Percentiles rank a stretch among this genome's conserved stretches.
phyloP scores from a whole-genome alignment of 2,888 invertebrate species.

The Drosophila ezoana region DNA sequence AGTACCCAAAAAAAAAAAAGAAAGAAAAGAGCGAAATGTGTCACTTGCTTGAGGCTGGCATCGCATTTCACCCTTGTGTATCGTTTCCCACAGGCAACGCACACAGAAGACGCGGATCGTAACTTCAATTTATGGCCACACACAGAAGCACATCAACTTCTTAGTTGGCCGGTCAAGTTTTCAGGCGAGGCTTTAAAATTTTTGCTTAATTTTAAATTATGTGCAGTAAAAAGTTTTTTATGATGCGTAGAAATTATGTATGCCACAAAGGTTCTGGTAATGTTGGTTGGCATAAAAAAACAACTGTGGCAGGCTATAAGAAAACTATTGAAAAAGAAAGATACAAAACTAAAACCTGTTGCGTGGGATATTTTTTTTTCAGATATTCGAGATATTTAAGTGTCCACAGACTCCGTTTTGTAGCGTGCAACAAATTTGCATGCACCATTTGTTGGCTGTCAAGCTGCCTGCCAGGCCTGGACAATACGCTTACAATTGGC shows the following conservation, averaged over 20 bases:
- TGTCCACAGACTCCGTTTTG: constrained; percentile 41
- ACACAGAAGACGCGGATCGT: constrained; percentile 24
- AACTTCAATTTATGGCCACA: constrained; percentile 56
- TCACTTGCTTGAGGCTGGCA: constrained; percentile 46
- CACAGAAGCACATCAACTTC: constrained; percentile 1
- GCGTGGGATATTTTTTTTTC: constrained; percentile 66
- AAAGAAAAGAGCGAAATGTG: constrained; percentile 41
- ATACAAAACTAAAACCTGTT: constrained; percentile 61
- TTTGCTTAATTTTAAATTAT: constrained; percentile 64
- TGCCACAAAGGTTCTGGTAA: constrained; percentile 37
- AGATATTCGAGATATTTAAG: constrained; percentile 19
- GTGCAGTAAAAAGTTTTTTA: constrained; percentile 59
- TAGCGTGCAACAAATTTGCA: constrained; percentile 55
- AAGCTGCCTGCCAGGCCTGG: constrained; percentile 28
- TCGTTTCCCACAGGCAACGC: constrained; percentile 45
- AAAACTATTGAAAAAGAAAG: constrained; percentile 5
- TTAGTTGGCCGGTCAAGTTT: constrained; percentile 22
- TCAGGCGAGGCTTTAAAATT: constrained; percentile 27
- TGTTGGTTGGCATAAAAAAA: constrained; percentile 20
- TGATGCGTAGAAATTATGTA: constrained; percentile 40
- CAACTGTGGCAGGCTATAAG: constrained; percentile 17
- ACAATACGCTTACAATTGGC: constrained; percentile 41
- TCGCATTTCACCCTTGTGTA: constrained; percentile 43
- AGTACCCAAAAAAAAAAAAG: constrained; percentile 2
- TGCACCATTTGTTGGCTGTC: constrained; percentile 59